Conservation (phyloP, 2,113 vertebrate genomes). For the Lutjanus erythropterus region DNA sequence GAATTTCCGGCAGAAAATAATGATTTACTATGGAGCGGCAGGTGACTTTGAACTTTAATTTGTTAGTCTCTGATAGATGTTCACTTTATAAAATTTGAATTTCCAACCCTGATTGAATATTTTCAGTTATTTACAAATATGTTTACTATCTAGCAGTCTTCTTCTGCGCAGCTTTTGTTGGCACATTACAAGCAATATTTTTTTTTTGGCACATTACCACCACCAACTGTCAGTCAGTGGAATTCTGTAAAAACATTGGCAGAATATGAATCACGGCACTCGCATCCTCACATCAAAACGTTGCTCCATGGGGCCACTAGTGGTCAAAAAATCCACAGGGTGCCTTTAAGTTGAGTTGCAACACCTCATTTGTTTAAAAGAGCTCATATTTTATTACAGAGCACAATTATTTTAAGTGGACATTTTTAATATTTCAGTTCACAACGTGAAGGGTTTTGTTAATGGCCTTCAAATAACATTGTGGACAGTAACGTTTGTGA, state of each 20-base stretch:
- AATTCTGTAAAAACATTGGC: no score
- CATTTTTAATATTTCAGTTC: constrained; percentile 1
- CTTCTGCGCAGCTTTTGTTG: not conserved
- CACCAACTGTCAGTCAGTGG: not conserved
- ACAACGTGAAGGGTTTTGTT: constrained; percentile 1
- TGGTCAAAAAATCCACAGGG: not conserved
- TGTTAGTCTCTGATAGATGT: no score
- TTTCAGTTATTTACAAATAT: no score
- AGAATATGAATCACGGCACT: not conserved
- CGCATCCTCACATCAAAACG: not conserved
- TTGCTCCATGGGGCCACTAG: not conserved
- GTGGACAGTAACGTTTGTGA: not conserved
- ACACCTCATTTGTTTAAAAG: not conserved
- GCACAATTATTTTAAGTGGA: not conserved
- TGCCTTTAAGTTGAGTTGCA: constrained; percentile 1
- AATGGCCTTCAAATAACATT: constrained; percentile 22
- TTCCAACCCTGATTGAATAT: no score
- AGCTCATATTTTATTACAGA: no score
- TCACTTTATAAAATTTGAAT: no score
- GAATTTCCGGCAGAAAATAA: no score
- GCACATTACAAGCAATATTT: no score
- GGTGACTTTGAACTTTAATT: no score
- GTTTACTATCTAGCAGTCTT: not conserved
- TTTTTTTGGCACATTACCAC: not conserved
- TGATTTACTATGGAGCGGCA: no score